phyloP scores from a whole-genome alignment of 1,140 invertebrate species.

The Musca vetustissima region DNA sequence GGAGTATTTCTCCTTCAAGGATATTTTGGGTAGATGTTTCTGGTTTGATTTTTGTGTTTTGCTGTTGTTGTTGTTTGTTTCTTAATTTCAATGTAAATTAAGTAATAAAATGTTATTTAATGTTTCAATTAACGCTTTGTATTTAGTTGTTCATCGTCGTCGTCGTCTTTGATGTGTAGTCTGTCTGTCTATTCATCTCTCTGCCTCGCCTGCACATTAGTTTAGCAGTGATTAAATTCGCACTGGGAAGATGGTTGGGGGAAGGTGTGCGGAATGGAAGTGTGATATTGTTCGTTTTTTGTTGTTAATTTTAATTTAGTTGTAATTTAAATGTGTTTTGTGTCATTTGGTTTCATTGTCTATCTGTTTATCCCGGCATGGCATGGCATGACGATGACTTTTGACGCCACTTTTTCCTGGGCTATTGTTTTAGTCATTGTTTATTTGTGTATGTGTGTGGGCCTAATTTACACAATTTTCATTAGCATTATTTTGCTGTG shows the following conservation, averaged over 20 bases:
- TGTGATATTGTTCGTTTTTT: background rate
- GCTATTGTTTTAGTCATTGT: slow-evolving; percentile 3
- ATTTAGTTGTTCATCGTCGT: too few relatives aligned
- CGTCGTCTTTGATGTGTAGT: background rate
- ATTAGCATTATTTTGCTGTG: slow-evolving; percentile 11
- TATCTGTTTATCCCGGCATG: too few relatives aligned
- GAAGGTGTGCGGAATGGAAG: too few relatives aligned
- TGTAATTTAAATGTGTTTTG: slow-evolving; percentile 19
- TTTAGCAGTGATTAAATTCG: too few relatives aligned
- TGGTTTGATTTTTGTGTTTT: slow-evolving; percentile 28
- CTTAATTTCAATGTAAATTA: slow-evolving; percentile 54
- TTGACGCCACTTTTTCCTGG: background rate
- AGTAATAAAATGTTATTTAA: slow-evolving; percentile 43
- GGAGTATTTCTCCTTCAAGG: too few relatives aligned
- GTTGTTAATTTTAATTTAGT: slow-evolving; percentile 12
- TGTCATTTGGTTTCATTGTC: background rate
- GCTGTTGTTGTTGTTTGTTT: slow-evolving; percentile 32
- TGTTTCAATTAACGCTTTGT: slow-evolving; percentile 47
- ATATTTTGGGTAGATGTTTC: background rate
- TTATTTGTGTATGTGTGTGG: too few relatives aligned
- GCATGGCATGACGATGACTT: background rate
- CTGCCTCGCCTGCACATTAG: too few relatives aligned
- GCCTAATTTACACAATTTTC: slow-evolving; percentile 17
- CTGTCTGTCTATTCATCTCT: too few relatives aligned
- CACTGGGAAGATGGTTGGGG: too few relatives aligned